Base-by-base conservation (phyloP, 2,113 vertebrate species). In the Malurus melanocephalus region DNA sequence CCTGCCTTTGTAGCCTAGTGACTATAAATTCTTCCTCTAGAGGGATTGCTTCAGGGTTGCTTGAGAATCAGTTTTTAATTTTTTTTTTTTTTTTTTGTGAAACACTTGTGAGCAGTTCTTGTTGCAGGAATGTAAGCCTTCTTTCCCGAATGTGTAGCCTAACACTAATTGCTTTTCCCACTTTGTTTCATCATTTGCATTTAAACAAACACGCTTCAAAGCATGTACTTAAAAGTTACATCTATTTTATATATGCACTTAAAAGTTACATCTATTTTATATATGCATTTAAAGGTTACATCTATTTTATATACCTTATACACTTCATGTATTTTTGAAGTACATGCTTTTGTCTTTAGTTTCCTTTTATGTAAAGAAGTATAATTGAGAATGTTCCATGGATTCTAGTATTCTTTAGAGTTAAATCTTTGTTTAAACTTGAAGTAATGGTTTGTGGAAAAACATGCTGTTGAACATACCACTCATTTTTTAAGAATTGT, bases 21-120 rank as follows among this genome's bases (percentile, higher is more conserved):
- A 43, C 55, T 43, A 5, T 55, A 27, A 0, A 2, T 51, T 13
- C 9, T 72, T 11, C 10, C 4, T 42, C 1, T 28, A 42, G 28
- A 35, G 12, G 15, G 7, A 15, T 53, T 13, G 21, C 40, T 62
- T 72, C n/a, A 72, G 53, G 22, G 16, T 66, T 82, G 22, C 26
- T 33, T 48, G 43, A 73, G 33, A 52, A 38, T 66, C 23, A 35
- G 17, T 11, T 61, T 46, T 67, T 46, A 2, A 15, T 28, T 51
- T 38, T 51, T 55, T 67, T 43, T 53, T 3, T 28, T 51, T 38
- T 51, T 55, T 67, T 43, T 53, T 3, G 10, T 49, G 51, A 43
- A 85, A 71, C 27, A 43, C 1, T 1, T 27, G 3, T 48, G 17
- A 59, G 16, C 56, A 69, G 40, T 88, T 46, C 49, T 84, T 84